These are phyloP conservation scores for Hypomecis punctinalis DNA, from an alignment of 2,888 invertebrate species.

Conservation along the genomic window DNA sequence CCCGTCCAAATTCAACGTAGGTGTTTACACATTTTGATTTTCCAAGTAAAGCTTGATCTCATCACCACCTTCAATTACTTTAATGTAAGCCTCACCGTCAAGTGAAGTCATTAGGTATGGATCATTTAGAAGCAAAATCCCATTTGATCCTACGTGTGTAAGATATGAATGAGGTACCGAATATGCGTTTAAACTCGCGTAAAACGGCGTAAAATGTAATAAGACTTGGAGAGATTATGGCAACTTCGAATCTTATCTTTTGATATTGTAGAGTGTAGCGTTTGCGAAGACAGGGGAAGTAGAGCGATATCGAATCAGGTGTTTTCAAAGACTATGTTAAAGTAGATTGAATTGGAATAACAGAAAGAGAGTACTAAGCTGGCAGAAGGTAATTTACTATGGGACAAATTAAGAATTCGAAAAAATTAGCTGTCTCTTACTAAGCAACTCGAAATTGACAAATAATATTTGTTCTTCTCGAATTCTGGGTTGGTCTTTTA, in stretches of 20 bases:
- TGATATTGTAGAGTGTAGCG: neutral
- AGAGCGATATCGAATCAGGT: too few relatives aligned
- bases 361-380: too few relatives aligned
- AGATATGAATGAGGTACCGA: constrained; percentile 18
- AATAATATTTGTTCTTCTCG: too few relatives aligned
- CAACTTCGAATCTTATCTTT: neutral
- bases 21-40: neutral
- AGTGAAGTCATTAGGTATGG: constrained; percentile 14
- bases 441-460: too few relatives aligned
- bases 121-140: constrained; percentile 16
- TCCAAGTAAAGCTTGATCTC: constrained; percentile 3
- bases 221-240: neutral
- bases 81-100: constrained; percentile 9
- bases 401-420: too few relatives aligned
- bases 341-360: too few relatives aligned
- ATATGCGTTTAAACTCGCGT: constrained; percentile 8
- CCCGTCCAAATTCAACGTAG: too few relatives aligned
- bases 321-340: too few relatives aligned
- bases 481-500: too few relatives aligned
- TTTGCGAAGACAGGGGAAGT: neutral
- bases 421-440: too few relatives aligned
- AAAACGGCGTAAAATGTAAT: constrained; percentile 7
- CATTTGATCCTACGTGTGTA: constrained; percentile 18
- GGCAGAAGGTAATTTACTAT: too few relatives aligned
- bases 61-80: constrained; percentile 10